A percentile compares a stretch with the other conserved stretches of the same genome.
These are phyloP conservation scores for Tiphia femorata DNA, from an alignment of 2,888 invertebrate genomes.

Conservation along the genomic window DNA sequence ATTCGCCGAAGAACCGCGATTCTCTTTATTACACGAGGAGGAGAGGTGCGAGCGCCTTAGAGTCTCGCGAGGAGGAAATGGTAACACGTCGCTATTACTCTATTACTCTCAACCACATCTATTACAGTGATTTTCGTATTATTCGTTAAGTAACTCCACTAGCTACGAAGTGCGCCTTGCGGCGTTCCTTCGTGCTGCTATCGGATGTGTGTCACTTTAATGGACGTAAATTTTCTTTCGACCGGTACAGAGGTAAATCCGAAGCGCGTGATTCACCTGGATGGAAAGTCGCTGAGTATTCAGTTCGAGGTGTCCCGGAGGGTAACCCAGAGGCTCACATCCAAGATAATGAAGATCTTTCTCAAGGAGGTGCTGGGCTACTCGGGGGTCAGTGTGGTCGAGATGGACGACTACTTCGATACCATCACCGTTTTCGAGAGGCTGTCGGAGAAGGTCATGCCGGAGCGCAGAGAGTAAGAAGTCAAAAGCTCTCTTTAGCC, in stretches of 20 bases:
- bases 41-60: too few species aligned
- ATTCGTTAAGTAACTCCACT: too few species aligned
- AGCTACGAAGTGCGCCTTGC: too few species aligned
- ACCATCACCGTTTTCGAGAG: conserved; percentile 61
- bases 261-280: conserved; percentile 67
- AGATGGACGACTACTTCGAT: conserved; percentile 69
- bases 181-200: too few species aligned
- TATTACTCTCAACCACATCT: too few species aligned
- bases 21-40: too few species aligned
- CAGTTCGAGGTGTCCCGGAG: conserved; percentile 72
- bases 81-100: too few species aligned
- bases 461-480: conserved; percentile 53
- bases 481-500: neutral
- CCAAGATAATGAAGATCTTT: conserved; percentile 74
- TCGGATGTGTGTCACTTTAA: too few species aligned
- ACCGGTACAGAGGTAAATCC: conserved; percentile 71
- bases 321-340: conserved; percentile 72
- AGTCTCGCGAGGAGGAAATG: too few species aligned
- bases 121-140: too few species aligned
- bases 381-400: conserved; percentile 64
- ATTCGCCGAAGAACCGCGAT: too few species aligned
- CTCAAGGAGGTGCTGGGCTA: conserved; percentile 71
- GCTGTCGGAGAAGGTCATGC: conserved; percentile 59
- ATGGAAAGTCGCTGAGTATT: conserved; percentile 67
- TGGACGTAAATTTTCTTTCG: too few species aligned